Evolutionary conservation across 2,113 vertebrate species (phyloP), one percentile per base, ranked within the genome.

Genomic region (Rhinopomastus cyanomelas): DNA sequence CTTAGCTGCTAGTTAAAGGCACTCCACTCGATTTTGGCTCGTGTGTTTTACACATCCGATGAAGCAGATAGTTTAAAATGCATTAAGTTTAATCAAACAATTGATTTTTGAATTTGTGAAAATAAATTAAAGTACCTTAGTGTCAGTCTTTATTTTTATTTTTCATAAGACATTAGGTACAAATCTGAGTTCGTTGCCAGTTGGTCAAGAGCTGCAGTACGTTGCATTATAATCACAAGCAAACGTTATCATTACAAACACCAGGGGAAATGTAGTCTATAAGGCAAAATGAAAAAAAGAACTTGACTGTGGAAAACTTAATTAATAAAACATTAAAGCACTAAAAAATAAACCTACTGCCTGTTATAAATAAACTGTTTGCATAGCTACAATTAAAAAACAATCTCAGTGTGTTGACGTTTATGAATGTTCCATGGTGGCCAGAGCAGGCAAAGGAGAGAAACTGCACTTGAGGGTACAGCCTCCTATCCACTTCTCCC

Each of bases 281-380:
- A 90, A 90, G 77, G 15, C 29, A 93, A 95, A 95, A 84, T 66
- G 32, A 73, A 81, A 86, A 36, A 51, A 97, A 87, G 11, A 82
- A 92, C 89, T 66, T 91, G 30, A 92, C 46, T 72, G 34, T 51
- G 20, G 75, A 90, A 97, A 92, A 89, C 95, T 96, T 96, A 93
- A 91, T 96, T 97, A 96, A 94, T 95, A 92, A 89, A 93, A 74
- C 89, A 92, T 95, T 92, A 93, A 96, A 78, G 68, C 16, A 51
- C 77, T 94, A 87, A 92, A 80, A 91, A 88, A 4, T 8, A 94
- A 93, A 53, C 21, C 30, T 85, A 64, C 29, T 93, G 87, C 74
- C 74, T 92, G 73, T 90, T 95, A 88, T 86, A 72, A 56, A 32
- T 89, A 95, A 97, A 93, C 57, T 71, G 72, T 90, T 94, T 90